Evolutionary conservation across 1,140 invertebrate genomes (phyloP).

Genomic region (Pogonomyrmex barbatus): DNA sequence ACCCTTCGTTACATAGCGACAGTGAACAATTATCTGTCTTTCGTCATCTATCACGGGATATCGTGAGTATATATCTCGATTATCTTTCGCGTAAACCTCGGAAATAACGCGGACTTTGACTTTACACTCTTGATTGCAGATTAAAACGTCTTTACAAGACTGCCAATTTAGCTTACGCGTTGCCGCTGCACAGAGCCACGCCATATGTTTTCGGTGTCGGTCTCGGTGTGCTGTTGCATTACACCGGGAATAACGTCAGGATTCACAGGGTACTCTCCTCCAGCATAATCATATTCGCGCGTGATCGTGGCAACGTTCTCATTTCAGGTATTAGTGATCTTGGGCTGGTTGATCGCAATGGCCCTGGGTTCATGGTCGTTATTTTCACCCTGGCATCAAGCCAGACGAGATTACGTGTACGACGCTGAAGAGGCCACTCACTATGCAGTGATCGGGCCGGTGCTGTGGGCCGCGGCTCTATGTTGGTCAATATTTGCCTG

Average conservation of each 20-base stretch:
- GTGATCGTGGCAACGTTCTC: constrained; percentile 30
- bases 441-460: constrained; percentile 89
- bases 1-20: constrained; percentile 88
- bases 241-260: constrained; percentile 82
- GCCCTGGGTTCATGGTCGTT: constrained; percentile 87
- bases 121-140: constrained; percentile 81
- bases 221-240: constrained; percentile 88
- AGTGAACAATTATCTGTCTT: constrained; percentile 87
- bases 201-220: constrained; percentile 89
- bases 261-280: constrained; percentile 81
- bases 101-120: not conserved
- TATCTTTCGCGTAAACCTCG: not conserved
- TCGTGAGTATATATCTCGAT: constrained; percentile 85
- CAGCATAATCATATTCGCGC: constrained; percentile 20
- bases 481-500: constrained; percentile 90
- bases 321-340: constrained; percentile 84
- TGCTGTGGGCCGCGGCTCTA: constrained; percentile 88
- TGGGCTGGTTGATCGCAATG: constrained; percentile 87
- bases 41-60: constrained; percentile 89
- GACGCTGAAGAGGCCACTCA: constrained; percentile 88
- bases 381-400: constrained; percentile 87
- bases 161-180: constrained; percentile 88
- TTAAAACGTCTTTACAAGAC: constrained; percentile 89
- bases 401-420: constrained; percentile 88
- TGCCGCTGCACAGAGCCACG: constrained; percentile 88